Evolutionary conservation across 1,140 invertebrate species (phyloP), one percentile per base, ranked within the genome.

Genomic region (Chlorops oryzae): DNA sequence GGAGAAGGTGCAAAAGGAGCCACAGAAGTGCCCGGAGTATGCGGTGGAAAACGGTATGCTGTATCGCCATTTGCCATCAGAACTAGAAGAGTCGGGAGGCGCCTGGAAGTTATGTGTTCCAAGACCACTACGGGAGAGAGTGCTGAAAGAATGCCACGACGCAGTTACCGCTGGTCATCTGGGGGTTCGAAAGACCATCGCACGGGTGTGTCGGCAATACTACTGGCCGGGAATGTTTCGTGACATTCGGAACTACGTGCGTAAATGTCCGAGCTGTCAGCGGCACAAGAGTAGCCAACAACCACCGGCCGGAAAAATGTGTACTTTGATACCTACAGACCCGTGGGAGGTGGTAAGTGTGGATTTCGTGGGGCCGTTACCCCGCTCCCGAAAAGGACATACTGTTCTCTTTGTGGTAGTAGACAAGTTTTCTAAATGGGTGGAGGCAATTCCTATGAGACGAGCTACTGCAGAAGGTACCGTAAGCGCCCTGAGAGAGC

Each of bases 331-430:
- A 3, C 17, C 24, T 15, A 28, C 17, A 7, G 27, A 45, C 18
- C 43, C 43, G 4, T 45, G 43, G 43, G 43, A 22, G 2, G 22
- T 25, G 4, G 24, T 46, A 9, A 22, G 44, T 18, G 27, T 32
- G 5, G 18, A 46, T 15, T 46, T 47, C n/a, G 45, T 47, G n/a
- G 45, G 45, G 24, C 45, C 45, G 4, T 23, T 47, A n/a, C 45
- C 34, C 7, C 32, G 34, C 5, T 37, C 45, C 2, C 37, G 24
- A 22, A 20, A 47, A 9, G 45, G 45, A 7, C 37, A 47, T 24
- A 23, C 45, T 13, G 38, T 23, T 18, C 20, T 47, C 10, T 37
- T 46, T 9, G 44, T 46, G 3, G 18, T 46, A 7, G 10, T 37
- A 3, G 27, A 46, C 22, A 17, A 21, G 20, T 46, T 47, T 23